Conservation (phyloP, 2,888 invertebrate species). For the Protonemura montana region DNA sequence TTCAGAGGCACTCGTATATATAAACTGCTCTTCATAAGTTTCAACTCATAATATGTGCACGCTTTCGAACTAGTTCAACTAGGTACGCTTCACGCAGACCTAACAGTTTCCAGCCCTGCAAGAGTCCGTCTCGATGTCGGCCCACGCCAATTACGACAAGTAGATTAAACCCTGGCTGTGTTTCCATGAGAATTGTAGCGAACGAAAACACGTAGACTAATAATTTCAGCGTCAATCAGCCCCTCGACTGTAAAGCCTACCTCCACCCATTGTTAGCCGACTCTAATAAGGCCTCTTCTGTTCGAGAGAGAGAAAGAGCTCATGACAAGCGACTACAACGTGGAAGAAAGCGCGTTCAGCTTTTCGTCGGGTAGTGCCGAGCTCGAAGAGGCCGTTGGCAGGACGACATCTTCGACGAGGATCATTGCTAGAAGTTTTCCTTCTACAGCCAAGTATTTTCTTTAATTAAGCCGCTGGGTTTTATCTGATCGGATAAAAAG, state of each 20-base stretch:
- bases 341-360: background rate
- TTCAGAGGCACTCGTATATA: no score
- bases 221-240: background rate
- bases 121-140: background rate
- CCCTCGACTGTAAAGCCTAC: background rate
- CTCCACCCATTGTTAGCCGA: background rate
- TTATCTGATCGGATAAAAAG: background rate
- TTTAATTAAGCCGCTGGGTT: background rate
- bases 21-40: no score
- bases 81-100: no score
- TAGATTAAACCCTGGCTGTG: background rate
- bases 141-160: background rate
- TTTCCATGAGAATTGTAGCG: background rate
- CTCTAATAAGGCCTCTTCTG: background rate
- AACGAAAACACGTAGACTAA: background rate
- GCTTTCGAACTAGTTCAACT: no score
- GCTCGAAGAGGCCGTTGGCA: background rate
- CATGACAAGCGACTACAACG: background rate
- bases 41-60: no score
- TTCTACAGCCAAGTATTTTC: background rate
- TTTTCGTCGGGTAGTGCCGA: background rate
- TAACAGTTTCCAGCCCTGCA: background rate
- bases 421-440: background rate
- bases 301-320: background rate
- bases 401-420: background rate